Evolutionary conservation across 2,888 invertebrate species (phyloP).

Genomic region (Drosophila borborema): DNA sequence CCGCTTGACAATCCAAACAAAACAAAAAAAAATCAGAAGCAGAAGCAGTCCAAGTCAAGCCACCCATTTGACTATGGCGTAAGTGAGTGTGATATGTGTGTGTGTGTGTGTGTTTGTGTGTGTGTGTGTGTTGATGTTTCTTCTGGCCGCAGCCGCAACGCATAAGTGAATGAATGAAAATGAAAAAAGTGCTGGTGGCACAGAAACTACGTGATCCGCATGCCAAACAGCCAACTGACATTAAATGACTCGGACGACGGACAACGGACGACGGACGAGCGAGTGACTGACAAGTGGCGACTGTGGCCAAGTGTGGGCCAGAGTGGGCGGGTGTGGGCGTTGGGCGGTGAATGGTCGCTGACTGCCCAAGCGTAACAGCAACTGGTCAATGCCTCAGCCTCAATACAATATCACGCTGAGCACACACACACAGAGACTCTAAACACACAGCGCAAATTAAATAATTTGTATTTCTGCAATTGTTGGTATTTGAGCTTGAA

Average conservation of each 20-base stretch:
- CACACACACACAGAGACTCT: slow-evolving; percentile 11
- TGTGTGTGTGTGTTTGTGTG: neutral
- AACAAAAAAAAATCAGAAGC: slow-evolving; percentile 36
- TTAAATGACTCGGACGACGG: slow-evolving; percentile 42
- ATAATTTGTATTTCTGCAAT: slow-evolving; percentile 72
- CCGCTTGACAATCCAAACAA: slow-evolving; percentile 32
- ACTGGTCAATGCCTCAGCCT: slow-evolving; percentile 35
- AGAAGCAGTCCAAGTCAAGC: slow-evolving; percentile 9
- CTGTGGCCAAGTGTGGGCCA: neutral
- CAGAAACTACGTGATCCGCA: slow-evolving; percentile 72
- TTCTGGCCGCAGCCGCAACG: slow-evolving; percentile 10
- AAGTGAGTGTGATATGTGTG: neutral
- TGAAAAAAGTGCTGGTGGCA: slow-evolving; percentile 76
- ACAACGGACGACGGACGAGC: slow-evolving; percentile 23
- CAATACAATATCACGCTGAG: slow-evolving; percentile 21
- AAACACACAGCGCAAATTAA: slow-evolving; percentile 59
- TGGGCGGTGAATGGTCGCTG: slow-evolving; percentile 9
- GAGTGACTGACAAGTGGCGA: slow-evolving; percentile 46
- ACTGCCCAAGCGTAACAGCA: slow-evolving; percentile 20
- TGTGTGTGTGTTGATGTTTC: slow-evolving; percentile 20
- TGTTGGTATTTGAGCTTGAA: slow-evolving; percentile 50
- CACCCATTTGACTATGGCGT: neutral
- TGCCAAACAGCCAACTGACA: slow-evolving; percentile 35
- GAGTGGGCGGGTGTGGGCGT: neutral
- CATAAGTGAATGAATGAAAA: slow-evolving; percentile 80